Evolutionary conservation across 1,140 invertebrate species (phyloP).

Genomic region (Thrips palmi): DNA sequence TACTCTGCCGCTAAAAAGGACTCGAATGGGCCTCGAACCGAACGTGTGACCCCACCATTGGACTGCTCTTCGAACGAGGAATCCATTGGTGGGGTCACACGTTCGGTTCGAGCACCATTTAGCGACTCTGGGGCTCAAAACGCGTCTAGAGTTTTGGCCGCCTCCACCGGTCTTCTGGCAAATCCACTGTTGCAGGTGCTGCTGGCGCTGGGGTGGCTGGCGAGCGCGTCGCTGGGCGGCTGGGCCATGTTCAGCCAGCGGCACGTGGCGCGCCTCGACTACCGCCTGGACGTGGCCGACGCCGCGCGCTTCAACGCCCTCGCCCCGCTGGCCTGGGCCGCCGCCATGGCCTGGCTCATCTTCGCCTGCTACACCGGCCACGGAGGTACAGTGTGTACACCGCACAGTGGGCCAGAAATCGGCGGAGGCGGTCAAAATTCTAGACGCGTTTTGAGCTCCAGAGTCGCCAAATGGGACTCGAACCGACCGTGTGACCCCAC

Average conservation of each 20-base stretch:
- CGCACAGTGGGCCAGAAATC: too few species aligned
- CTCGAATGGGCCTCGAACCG: too few species aligned
- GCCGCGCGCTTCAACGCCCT: constrained; percentile 41
- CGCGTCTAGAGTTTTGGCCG: constrained; percentile 2
- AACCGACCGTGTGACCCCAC: too few species aligned
- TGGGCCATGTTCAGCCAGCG: constrained; percentile 38
- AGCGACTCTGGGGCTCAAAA: too few species aligned
- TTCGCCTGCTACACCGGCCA: constrained; percentile 38
- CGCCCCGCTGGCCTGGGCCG: constrained; percentile 35
- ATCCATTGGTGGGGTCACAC: too few species aligned
- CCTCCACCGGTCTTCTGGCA: neutral
- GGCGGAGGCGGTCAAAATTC: too few species aligned
- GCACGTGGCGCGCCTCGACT: constrained; percentile 32
- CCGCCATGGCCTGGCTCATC: constrained; percentile 41
- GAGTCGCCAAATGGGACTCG: neutral
- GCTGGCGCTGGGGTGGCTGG: constrained; percentile 32
- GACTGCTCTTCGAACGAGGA: too few species aligned
- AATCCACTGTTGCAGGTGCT: constrained; percentile 24
- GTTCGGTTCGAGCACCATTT: too few species aligned
- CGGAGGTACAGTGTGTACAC: too few species aligned
- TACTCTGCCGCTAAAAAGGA: too few species aligned
- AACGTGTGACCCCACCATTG: too few species aligned
- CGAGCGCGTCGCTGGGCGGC: constrained; percentile 27
- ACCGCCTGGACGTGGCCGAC: constrained; percentile 35
- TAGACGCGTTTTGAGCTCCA: too few species aligned